Evolutionary conservation across 1,140 invertebrate species (phyloP), one percentile per base, ranked within the genome.

Genomic region (Acromyrmex echinatior): DNA sequence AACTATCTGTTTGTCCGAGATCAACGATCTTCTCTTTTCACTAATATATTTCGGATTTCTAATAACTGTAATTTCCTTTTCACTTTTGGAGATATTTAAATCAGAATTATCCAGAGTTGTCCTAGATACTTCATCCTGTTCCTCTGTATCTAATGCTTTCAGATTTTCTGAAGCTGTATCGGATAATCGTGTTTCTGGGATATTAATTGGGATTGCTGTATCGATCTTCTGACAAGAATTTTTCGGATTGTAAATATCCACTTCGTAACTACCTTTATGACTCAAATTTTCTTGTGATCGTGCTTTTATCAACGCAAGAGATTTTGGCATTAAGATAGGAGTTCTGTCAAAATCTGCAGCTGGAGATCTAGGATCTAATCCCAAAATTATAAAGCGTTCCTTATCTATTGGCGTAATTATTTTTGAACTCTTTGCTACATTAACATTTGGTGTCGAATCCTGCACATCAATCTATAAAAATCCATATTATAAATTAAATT

Each of bases 321-420:
- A 93, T 60, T 91, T 93, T 39, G 93, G 88, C 53, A 89, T 88
- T 49, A 93, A 86, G 63, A 95, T 93, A 6, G 94, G 94, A 3
- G 94, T 95, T 89, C 94, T 92, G 35, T 93, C 88, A 45, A 95
- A 95, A 49, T 93, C 87, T 7, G 88, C 87, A 10, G 94, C 91
- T 31, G 94, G 94, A 18, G 94, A 95, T 87, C 94, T 91, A 14
- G 94, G 94, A 90, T 95, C 94, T 7, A 91, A 28, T 45, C 79
- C 90, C 3, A 91, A 66, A 9, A 81, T 70, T 6, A 86, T 80
- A 1, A 86, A 88, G 63, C 79, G 89, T 45, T 91, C 90, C 10
- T 90, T 86, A 10, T 90, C 73, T 31, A 90, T 68, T 2, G n/a
- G n/a, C 6, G 86, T 79, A 21, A 89, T 31, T 58, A n/a, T 14